phyloP scores from a whole-genome alignment of 2,888 invertebrate genomes.

The Drosophila kambysellisi region DNA sequence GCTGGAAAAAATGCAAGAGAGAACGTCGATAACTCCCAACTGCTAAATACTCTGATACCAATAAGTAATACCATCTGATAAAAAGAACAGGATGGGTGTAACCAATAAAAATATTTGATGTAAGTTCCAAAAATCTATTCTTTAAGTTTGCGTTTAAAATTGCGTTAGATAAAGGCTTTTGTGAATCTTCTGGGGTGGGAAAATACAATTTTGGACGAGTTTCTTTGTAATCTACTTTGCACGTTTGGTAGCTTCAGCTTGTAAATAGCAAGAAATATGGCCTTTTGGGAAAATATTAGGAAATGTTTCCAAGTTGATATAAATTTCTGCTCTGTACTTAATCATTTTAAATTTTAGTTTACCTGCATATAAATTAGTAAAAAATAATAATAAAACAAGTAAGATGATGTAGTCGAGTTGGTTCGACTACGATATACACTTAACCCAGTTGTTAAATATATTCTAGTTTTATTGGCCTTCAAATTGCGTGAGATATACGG shows the following conservation, averaged over 20 bases:
- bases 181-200: background rate
- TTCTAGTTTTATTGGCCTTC: too few relatives aligned
- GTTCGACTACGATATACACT: too few relatives aligned
- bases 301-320: too few relatives aligned
- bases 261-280: too few relatives aligned
- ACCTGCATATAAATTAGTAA: background rate
- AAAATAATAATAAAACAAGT: too few relatives aligned
- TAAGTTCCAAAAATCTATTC: background rate
- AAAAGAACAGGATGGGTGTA: background rate
- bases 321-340: background rate
- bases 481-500: too few relatives aligned
- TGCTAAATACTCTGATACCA: background rate
- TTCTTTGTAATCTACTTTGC: background rate
- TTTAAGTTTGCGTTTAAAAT: background rate
- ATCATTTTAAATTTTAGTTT: background rate
- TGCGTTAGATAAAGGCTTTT: background rate
- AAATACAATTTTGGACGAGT: background rate
- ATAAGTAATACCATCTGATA: background rate
- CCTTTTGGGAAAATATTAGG: too few relatives aligned
- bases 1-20: background rate
- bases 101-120: background rate
- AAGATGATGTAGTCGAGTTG: too few relatives aligned
- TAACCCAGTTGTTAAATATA: too few relatives aligned
- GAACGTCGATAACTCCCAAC: background rate
- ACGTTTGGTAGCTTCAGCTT: background rate